Evolutionary conservation across 2,113 vertebrate species (phyloP), one percentile per base, ranked within the genome.

Genomic region (Manacus vitellinus): DNA sequence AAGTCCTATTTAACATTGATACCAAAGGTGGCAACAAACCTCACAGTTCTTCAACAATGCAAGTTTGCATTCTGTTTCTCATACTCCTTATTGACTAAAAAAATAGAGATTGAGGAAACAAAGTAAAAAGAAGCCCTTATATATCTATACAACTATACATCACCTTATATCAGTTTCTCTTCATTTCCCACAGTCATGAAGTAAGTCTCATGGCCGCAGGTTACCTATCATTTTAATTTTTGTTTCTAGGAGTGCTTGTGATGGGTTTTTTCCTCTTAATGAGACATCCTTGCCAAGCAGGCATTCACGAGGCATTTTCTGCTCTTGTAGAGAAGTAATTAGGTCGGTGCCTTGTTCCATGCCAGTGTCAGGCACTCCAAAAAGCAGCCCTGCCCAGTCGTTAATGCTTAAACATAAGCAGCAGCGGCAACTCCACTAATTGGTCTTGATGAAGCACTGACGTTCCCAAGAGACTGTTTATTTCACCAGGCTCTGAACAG

Each of bases 271-370:
- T 94, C 94, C 95, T 80, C 96, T 98, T 98, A 98, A 98, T 98
- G 98, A 98, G 98, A 98, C 87, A 95, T 97, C 96, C 96, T 98
- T 98, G 98, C 98, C 98, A 98, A 98, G 95, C 97, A 98, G 87
- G 94, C 97, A 98, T 98, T 98, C 98, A 98, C 67, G 33, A 98
- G 96, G 97, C 97, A 98, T 98, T 98, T 97, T 98, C 97, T 97
- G 97, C 97, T 98, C 97, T 98, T 98, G 97, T 91, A 97, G 96
- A 97, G 96, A 94, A 98, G 97, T 98, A 98, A 98, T 98, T 98
- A 98, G 98, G 98, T 98, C 97, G 96, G 97, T 98, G 97, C 98
- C 97, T 98, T 96, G 96, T 98, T 98, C 97, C 75, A 96, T 97
- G 97, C 97, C 97, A 98, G 93, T 97, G 96, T 95, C 93, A 97